Evolutionary conservation across 35 echinoderm and acorn worm genomes (phyloP), one percentile per base, ranked within the genome.

Genomic region (Holothuria glaberrima): DNA sequence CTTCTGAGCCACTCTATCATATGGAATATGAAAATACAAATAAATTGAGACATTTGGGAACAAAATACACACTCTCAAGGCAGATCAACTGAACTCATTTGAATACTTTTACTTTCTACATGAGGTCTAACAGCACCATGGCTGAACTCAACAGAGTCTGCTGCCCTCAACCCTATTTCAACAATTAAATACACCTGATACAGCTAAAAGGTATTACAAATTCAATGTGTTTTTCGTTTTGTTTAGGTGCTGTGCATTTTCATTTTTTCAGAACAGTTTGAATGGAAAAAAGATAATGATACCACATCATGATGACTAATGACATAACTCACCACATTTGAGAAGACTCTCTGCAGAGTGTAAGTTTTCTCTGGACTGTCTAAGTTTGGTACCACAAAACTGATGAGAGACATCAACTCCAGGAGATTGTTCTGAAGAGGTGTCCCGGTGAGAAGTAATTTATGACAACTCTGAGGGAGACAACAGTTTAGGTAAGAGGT

Each of bases 361-460:
- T 6, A 14, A 0, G 72, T 88, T 44, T 86, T 92, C 22, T 73
- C 33, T 35, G 33, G 17, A 52, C 45, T 71, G 59, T 86, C 57
- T 34, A 99, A 29, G 7, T 92, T 74, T 22, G 97, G 97, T 89
- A 99, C 89, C 48, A 87, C 78, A 58, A 99, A 99, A 24, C 92
- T 89, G 24, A 99, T 71, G 12, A 99, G 59, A 6, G 97, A 94
- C 52, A 99, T 99, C 83, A 99, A 74, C 70, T 99, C 97, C 25
- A 90, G 63, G 1, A 99, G 82, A 68, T 95, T 99, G 60, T 99
- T 99, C 75, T 99, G 97, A 6, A 99, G 91, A 52, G 97, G 97
- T 4, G 97, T 99, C 6, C 97, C 97, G 0, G 97, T 99, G 19
- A 99, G 86, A 20, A 99, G 91, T 12, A 99, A 32, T 65, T 86